Conservation (phyloP, 2,888 invertebrate genomes). For the Cataglyphis livida region DNA sequence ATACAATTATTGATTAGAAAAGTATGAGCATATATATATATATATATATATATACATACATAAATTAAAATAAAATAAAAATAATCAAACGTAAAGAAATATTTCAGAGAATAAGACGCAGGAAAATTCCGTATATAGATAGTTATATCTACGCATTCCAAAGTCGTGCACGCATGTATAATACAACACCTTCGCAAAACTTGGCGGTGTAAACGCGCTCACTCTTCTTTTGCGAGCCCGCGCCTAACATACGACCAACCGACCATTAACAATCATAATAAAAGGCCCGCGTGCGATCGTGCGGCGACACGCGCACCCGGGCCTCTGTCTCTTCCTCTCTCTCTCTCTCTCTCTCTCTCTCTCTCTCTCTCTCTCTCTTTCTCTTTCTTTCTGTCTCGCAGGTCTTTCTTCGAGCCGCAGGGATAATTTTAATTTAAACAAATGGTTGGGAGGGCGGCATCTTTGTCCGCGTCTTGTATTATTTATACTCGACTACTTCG, state of each 20-base stretch:
- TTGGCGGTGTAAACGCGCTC: slow-evolving; percentile 26
- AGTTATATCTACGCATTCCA: neutral
- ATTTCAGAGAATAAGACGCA: neutral
- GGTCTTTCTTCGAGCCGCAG: slow-evolving; percentile 40
- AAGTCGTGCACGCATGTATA: neutral
- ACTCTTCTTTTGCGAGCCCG: slow-evolving; percentile 33
- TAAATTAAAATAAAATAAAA: neutral
- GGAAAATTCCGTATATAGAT: neutral
- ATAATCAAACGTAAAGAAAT: neutral
- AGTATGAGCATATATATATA: too few relatives aligned
- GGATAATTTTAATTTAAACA: slow-evolving; percentile 86
- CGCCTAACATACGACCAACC: slow-evolving; percentile 66
- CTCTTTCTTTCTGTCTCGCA: neutral
- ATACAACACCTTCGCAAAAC: slow-evolving; percentile 33
- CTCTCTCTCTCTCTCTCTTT: neutral
- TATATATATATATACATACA: neutral
- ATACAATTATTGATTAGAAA: neutral
- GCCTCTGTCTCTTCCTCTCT: neutral
- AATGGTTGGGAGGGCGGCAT: slow-evolving; percentile 85
- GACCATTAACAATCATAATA: slow-evolving; percentile 83
- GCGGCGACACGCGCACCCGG: slow-evolving; percentile 50
- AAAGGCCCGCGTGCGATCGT: slow-evolving; percentile 71
- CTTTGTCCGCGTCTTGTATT: slow-evolving; percentile 85
- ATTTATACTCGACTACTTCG: slow-evolving; percentile 84
- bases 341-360: neutral